phyloP scores from a whole-genome alignment of 2,888 invertebrate species.

The Drosophila paranaensis region DNA sequence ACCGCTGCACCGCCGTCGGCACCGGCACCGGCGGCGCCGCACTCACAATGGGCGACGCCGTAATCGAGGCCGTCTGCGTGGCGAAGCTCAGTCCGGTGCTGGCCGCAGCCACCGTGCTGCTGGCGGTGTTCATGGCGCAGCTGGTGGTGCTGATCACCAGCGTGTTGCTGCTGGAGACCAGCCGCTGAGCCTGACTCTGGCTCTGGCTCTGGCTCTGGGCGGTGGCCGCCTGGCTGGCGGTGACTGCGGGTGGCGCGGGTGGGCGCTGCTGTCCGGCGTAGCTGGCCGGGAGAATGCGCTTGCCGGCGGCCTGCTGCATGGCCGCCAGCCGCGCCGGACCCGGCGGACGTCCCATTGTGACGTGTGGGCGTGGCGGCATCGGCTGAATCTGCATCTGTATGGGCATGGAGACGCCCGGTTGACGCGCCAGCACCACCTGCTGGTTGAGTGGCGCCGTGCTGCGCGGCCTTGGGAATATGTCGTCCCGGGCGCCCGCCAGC shows the following conservation, averaged over 20 bases:
- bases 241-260: background rate
- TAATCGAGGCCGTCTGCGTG: constrained; percentile 22
- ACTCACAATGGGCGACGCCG: constrained; percentile 33
- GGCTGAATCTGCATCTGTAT: background rate
- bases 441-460: background rate
- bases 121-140: background rate
- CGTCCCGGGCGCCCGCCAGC: constrained; percentile 29
- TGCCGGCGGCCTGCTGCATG: background rate
- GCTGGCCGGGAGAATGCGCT: background rate
- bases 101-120: background rate
- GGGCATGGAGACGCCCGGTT: background rate
- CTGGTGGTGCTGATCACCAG: constrained; percentile 39
- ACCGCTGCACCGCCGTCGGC: constrained; percentile 14
- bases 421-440: constrained; percentile 28
- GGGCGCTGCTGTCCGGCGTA: constrained; percentile 3
- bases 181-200: background rate
- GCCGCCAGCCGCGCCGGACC: background rate
- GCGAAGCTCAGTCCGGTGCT: background rate
- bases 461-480: constrained; percentile 54
- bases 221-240: background rate
- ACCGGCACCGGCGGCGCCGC: background rate
- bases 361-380: background rate
- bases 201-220: too few species aligned
- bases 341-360: constrained; percentile 4
- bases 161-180: constrained; percentile 23